Base-by-base conservation (phyloP, 2,888 invertebrate genomes). In the Zaprionus obscuricornis region DNA sequence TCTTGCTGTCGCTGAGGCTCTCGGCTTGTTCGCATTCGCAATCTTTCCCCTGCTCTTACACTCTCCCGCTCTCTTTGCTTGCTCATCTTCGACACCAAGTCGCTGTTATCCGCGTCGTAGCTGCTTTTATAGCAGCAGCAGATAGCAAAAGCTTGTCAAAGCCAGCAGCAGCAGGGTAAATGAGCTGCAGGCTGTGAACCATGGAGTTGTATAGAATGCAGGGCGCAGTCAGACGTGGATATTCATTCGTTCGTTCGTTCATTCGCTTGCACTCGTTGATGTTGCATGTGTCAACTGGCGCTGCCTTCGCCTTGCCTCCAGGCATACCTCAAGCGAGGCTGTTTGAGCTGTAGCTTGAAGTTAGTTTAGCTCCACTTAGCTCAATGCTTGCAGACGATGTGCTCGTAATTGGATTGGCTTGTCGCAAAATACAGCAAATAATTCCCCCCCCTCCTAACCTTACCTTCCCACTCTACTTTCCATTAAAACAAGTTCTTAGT, bases 91-190 rank as follows among this genome's bases (percentile, higher is more conserved):
- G 31, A 49, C 47, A 43, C 37, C 31, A 36, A 3, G n/a, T 29
- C 37, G 52, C 66, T 59, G 34, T 70, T 85, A 85, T 83, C 78
- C 83, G 54, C 55, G 43, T 67, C 60, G 74, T 78, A 60, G 66
- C 71, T 84, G 85, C 78, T 84, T 84, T 78, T 84, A 78, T 81
- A 71, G 59, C 78, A 62, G 66, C 67, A n/a, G n/a, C n/a, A 74
- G 82, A 85, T 73, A 64, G 55, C 24, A 37, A n/a, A n/a, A n/a
- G n/a, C n/a, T n/a, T n/a, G n/a, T n/a, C n/a, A n/a, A n/a, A n/a
- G n/a, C n/a, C n/a, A n/a, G n/a, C n/a, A n/a, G n/a, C n/a, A n/a
- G n/a, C n/a, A n/a, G n/a, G n/a, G n/a, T n/a, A n/a, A n/a, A n/a
- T n/a, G n/a, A n/a, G n/a, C n/a, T n/a, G n/a, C n/a, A n/a, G n/a